These are phyloP conservation scores for Stenchaetothrips biformis DNA, from an alignment of 2,888 invertebrate genomes.

Conservation along the genomic window DNA sequence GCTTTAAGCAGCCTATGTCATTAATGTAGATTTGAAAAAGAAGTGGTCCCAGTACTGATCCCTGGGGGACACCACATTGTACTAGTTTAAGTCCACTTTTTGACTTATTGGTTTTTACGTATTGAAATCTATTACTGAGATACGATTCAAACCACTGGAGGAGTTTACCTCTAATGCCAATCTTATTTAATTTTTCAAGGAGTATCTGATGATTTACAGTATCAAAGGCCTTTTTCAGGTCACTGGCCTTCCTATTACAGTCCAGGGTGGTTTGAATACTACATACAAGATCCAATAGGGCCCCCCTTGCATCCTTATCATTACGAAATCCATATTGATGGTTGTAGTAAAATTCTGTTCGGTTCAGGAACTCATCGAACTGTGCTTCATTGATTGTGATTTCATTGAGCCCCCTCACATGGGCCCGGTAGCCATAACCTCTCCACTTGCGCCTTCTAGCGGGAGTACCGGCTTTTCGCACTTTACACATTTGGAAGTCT, in stretches of 20 bases:
- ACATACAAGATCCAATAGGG: slow-evolving; percentile 27
- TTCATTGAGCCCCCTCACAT: too few relatives aligned
- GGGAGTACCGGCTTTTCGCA: too few relatives aligned
- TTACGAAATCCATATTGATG: slow-evolving; percentile 33
- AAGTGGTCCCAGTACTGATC: slow-evolving; percentile 28
- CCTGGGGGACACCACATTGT: slow-evolving; percentile 28
- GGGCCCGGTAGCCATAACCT: too few relatives aligned
- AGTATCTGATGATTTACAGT: slow-evolving; percentile 31
- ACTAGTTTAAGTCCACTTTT: not conserved
- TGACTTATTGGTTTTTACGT: slow-evolving; percentile 22
- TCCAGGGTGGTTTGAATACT: slow-evolving; percentile 27
- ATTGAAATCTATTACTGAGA: slow-evolving; percentile 27
- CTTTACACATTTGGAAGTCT: too few relatives aligned
- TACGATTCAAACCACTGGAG: slow-evolving; percentile 28
- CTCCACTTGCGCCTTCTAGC: too few relatives aligned
- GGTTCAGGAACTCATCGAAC: slow-evolving; percentile 26
- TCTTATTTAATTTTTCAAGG: slow-evolving; percentile 23
- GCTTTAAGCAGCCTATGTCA: slow-evolving; percentile 22
- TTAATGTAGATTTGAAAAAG: slow-evolving; percentile 29
- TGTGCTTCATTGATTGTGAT: slow-evolving; percentile 4
- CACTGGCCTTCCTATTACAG: slow-evolving; percentile 15
- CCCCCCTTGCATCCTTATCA: slow-evolving; percentile 29
- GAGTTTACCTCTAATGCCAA: slow-evolving; percentile 32
- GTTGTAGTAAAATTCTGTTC: slow-evolving; percentile 25
- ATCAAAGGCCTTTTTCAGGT: slow-evolving; percentile 34